Base-by-base conservation (phyloP, 2,797 vertebrate genomes). In the Sparidentex hasta region DNA sequence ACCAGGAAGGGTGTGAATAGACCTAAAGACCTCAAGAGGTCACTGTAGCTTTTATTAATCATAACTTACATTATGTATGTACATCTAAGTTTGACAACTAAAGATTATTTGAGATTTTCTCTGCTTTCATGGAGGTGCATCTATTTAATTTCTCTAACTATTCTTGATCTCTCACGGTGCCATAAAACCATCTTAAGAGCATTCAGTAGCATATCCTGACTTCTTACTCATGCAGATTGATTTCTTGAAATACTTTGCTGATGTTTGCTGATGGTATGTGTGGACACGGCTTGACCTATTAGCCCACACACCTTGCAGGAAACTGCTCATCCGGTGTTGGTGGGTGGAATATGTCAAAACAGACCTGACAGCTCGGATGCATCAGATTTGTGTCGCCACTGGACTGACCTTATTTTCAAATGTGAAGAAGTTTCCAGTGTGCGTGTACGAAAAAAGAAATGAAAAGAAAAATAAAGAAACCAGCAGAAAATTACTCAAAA, bases 1-100 rank as follows among this genome's bases (percentile, higher is more conserved):
- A 47, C 5, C 5, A 51, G 21, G 38, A 21, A 62, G 12, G 29
- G 54, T 44, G 48, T 65, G 29, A 6, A 18, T 48, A 17, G 6
- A 47, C 12, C 46, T 29, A 43, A 61, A 17, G 11, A 59, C 76
- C 68, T 65, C 41, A 76, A 73, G 77, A 65, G 72, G 73, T 68
- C 54, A 0, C 64, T 73, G 29, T 43, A 21, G 17, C 23, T 51
- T 9, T 27, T 23, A 46, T 18, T 1, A 29, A 59, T 7, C n/a
- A 8, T n/a, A 38, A 17, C 43, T 56, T 20, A 8, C 23, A 46
- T 3, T 33, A 44, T 33, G 7, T 33, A 33, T 7, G 6, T 33
- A 33, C 29, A 27, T 27, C 27, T 27, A 27, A 27, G 16, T 47
- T 5, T 54, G 27, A 27, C 27, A 27, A 27, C 52, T 33, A 21